These are phyloP conservation scores for Norana najaformis DNA, from an alignment of 2,888 invertebrate genomes.

Conservation along the genomic window DNA sequence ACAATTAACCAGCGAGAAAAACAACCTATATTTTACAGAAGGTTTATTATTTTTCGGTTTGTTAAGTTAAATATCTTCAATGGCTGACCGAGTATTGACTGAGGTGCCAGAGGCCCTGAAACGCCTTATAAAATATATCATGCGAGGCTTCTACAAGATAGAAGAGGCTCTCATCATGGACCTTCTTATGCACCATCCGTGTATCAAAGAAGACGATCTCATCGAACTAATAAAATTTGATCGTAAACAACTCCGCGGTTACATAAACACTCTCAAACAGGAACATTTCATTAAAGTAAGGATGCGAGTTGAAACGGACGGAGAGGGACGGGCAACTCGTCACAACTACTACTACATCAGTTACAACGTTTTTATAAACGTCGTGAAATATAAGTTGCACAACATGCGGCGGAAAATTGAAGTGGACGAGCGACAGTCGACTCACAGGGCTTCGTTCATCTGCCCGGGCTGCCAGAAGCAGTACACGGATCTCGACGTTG, in stretches of 20 bases:
- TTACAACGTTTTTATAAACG: constrained; percentile 92
- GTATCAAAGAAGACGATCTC: constrained; percentile 69
- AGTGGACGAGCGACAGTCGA: constrained; percentile 90
- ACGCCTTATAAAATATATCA: constrained; percentile 82
- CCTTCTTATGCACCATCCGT: constrained; percentile 91
- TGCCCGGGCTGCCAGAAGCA: constrained; percentile 88
- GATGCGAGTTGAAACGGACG: constrained; percentile 90
- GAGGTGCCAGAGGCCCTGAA: constrained; percentile 92
- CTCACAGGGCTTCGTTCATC: constrained; percentile 91
- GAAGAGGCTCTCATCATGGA: constrained; percentile 93
- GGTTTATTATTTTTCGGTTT: not conserved
- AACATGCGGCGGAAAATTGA: constrained; percentile 93
- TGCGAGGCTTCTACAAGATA: constrained; percentile 87
- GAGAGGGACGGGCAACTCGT: constrained; percentile 90
- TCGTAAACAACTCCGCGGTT: constrained; percentile 83
- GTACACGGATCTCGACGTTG: constrained; percentile 88
- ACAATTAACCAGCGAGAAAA: too few relatives aligned
- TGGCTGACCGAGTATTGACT: constrained; percentile 67
- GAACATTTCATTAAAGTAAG: constrained; percentile 78
- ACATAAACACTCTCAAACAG: constrained; percentile 76
- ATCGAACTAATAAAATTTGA: constrained; percentile 90
- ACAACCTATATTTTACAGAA: too few relatives aligned
- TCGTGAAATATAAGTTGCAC: constrained; percentile 95
- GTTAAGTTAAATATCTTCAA: not conserved
- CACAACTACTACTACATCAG: constrained; percentile 97